Conservation (phyloP, 2,113 vertebrate genomes). For the Chionis minor region DNA sequence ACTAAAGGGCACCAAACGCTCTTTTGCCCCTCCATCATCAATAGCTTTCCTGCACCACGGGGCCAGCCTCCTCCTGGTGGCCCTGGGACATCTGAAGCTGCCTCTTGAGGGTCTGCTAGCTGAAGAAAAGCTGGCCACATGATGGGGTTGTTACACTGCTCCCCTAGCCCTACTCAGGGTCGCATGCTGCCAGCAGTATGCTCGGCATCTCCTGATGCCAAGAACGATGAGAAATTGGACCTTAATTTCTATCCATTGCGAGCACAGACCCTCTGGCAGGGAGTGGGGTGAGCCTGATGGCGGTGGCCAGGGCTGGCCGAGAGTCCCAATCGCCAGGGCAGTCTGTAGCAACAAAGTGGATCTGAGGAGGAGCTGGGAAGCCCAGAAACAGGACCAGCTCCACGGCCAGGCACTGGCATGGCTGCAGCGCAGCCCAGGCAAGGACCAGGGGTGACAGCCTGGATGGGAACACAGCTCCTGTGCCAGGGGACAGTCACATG, state of each 20-base stretch:
- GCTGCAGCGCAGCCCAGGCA: neutral
- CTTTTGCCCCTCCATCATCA: neutral
- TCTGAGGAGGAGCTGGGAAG: neutral
- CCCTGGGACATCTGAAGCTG: neutral
- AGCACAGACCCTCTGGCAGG: neutral
- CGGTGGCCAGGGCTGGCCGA: neutral
- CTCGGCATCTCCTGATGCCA: neutral
- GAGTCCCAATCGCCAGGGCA: neutral
- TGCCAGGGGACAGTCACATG: neutral
- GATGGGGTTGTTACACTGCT: neutral
- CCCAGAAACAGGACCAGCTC: neutral
- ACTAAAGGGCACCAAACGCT: neutral
- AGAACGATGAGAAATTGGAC: neutral
- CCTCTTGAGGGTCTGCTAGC: neutral
- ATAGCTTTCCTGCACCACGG: neutral
- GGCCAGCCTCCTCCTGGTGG: neutral
- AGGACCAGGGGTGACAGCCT: neutral
- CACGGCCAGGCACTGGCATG: rapidly evolving
- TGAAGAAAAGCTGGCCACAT: neutral
- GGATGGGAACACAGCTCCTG: neutral
- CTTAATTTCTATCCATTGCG: rapidly evolving
- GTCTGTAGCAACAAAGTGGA: rapidly evolving
- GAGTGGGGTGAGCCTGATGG: rapidly evolving
- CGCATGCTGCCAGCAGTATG: neutral
- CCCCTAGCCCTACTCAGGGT: rapidly evolving